phyloP scores from a whole-genome alignment of 2,113 vertebrate genomes.

The Phylloscopus whistleri region DNA sequence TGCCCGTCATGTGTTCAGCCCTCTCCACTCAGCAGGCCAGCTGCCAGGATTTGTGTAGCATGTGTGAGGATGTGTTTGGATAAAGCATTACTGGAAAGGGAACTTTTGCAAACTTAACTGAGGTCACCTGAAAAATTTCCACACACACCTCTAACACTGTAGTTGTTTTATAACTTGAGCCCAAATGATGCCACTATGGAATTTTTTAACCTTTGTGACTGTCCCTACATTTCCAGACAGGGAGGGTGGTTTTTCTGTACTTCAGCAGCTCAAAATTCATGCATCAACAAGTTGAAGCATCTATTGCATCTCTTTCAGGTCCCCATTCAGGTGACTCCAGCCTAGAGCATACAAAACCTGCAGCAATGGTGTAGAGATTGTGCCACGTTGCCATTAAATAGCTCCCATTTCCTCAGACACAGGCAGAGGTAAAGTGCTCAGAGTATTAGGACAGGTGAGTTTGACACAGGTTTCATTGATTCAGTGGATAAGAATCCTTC shows the following conservation, averaged over 20 bases:
- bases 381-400: not conserved
- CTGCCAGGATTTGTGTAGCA: not conserved
- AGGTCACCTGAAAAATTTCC: conserved; percentile 19
- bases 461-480: conserved; percentile 32
- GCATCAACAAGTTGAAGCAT: not conserved
- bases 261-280: not conserved
- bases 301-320: not conserved
- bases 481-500: conserved; percentile 19
- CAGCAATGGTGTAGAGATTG: not conserved
- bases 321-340: not conserved
- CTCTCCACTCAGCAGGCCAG: not conserved
- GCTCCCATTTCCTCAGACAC: not conserved
- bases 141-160: not conserved
- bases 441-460: not conserved
- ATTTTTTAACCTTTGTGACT: not conserved
- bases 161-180: not conserved
- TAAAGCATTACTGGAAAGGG: not conserved
- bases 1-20: conserved; percentile 15
- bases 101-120: not conserved
- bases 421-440: not conserved
- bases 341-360: not conserved
- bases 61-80: not conserved
- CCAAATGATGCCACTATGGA: not conserved
- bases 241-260: not conserved
- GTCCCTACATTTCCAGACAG: not conserved